A percentile compares a stretch with the other conserved stretches of the same genome.
Conservation (phyloP, 2,797 vertebrate genomes). For the Alectoris magna region DNA sequence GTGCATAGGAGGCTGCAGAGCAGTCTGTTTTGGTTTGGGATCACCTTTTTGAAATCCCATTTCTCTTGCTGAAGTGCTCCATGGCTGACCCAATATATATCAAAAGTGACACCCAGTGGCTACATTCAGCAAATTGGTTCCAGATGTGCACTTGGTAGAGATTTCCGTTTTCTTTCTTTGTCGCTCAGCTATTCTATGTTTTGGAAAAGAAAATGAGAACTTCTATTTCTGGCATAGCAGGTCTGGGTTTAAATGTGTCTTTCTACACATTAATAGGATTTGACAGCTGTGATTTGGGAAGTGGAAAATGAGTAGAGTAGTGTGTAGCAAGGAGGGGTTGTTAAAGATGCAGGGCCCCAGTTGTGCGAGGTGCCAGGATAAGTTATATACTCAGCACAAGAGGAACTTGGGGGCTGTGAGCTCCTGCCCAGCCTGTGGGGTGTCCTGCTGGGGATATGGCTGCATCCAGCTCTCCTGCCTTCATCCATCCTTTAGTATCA, state of each 20-base stretch:
- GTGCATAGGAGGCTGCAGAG: neutral
- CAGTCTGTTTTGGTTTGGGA: slow-evolving; percentile 44
- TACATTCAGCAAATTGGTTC: slow-evolving; percentile 71
- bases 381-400: neutral
- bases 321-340: slow-evolving; percentile 3
- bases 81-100: slow-evolving; percentile 70
- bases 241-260: slow-evolving; percentile 58
- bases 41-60: slow-evolving; percentile 46
- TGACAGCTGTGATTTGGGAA: slow-evolving; percentile 38
- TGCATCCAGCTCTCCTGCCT: neutral
- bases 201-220: slow-evolving; percentile 75
- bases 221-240: slow-evolving; percentile 67
- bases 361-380: rapidly evolving
- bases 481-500: rapidly evolving
- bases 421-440: neutral
- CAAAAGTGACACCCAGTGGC: slow-evolving; percentile 77
- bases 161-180: slow-evolving; percentile 62
- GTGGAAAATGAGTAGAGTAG: slow-evolving; percentile 41
- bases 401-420: neutral
- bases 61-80: slow-evolving; percentile 8
- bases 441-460: neutral
- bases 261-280: slow-evolving; percentile 25
- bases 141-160: slow-evolving; percentile 70
- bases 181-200: slow-evolving; percentile 67
- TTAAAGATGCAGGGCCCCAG: neutral